Evolutionary conservation across 2,888 invertebrate genomes (phyloP).

Genomic region (Acleris emargana): DNA sequence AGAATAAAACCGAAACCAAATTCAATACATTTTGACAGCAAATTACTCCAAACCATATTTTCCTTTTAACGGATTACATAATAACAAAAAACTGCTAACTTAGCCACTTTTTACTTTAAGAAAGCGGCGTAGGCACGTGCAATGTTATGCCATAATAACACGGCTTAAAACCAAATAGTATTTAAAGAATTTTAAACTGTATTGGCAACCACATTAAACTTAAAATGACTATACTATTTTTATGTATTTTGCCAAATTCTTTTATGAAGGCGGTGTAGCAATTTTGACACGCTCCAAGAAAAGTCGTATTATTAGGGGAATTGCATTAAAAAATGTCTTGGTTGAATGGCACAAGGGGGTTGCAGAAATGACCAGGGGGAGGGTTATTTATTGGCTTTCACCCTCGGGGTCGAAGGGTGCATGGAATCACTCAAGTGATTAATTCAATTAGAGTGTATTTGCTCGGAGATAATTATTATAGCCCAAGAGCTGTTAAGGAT

Average conservation of each 20-base stretch:
- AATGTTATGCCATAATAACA: not conserved
- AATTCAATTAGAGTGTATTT: slow-evolving; percentile 23
- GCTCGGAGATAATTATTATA: not conserved
- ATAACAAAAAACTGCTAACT: too few species aligned
- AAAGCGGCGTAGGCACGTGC: slow-evolving; percentile 19
- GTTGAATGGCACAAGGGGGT: slow-evolving; percentile 10
- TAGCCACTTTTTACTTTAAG: not conserved
- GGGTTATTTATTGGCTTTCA: slow-evolving; percentile 26
- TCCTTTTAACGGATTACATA: too few species aligned
- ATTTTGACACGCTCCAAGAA: slow-evolving; percentile 26
- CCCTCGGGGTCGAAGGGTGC: slow-evolving; percentile 15
- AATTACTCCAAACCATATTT: too few species aligned
- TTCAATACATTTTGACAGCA: too few species aligned
- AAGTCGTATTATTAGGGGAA: slow-evolving; percentile 16
- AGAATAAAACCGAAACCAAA: too few species aligned
- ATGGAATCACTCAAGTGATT: slow-evolving; percentile 27
- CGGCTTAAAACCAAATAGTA: too few species aligned
- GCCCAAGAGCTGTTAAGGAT: too few species aligned
- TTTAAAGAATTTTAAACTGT: too few species aligned
- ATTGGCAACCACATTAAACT: too few species aligned
- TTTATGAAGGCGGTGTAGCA: not conserved
- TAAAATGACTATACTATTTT: too few species aligned
- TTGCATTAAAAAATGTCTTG: slow-evolving; percentile 23
- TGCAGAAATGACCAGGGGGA: slow-evolving; percentile 27
- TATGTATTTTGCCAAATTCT: too few species aligned